Conservation (phyloP, 1,140 invertebrate genomes). For the Bilobella aurantiaca region DNA sequence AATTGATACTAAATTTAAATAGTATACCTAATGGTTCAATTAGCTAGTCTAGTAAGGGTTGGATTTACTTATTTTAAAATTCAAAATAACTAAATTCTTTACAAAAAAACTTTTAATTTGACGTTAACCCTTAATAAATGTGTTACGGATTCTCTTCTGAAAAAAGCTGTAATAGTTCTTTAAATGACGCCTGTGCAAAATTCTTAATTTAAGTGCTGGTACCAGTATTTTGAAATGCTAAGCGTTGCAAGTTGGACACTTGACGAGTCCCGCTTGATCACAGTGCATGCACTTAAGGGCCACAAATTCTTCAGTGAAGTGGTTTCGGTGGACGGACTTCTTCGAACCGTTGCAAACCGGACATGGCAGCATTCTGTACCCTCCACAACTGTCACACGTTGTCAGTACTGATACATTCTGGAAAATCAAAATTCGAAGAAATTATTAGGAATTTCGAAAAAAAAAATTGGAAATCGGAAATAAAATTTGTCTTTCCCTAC, state of each 20-base stretch:
- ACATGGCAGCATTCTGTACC: slow-evolving; percentile 78
- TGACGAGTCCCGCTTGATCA: slow-evolving; percentile 82
- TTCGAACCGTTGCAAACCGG: slow-evolving; percentile 85
- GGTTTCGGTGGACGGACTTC: slow-evolving; percentile 83
- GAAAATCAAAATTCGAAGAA: slow-evolving; percentile 38
- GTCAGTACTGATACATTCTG: slow-evolving; percentile 65
- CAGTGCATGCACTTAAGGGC: slow-evolving; percentile 94
- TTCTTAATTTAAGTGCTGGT: too few relatives aligned
- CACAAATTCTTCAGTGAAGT: slow-evolving; percentile 85
- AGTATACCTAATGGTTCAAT: too few relatives aligned
- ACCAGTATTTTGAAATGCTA: too few relatives aligned
- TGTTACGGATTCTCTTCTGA: too few relatives aligned
- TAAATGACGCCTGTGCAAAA: too few relatives aligned
- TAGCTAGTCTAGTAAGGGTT: too few relatives aligned
- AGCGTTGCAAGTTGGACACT: slow-evolving; percentile 61
- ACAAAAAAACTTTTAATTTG: too few relatives aligned
- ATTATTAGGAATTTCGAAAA: not conserved
- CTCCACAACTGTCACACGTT: slow-evolving; percentile 77
- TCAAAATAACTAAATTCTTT: too few relatives aligned
- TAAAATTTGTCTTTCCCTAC: not conserved
- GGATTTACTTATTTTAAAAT: too few relatives aligned
- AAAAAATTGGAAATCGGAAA: not conserved
- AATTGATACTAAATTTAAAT: too few relatives aligned
- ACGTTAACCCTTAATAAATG: too few relatives aligned
- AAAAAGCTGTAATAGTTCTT: too few relatives aligned